phyloP scores from a whole-genome alignment of 1,140 invertebrate species.

The Drosophila orosa region DNA sequence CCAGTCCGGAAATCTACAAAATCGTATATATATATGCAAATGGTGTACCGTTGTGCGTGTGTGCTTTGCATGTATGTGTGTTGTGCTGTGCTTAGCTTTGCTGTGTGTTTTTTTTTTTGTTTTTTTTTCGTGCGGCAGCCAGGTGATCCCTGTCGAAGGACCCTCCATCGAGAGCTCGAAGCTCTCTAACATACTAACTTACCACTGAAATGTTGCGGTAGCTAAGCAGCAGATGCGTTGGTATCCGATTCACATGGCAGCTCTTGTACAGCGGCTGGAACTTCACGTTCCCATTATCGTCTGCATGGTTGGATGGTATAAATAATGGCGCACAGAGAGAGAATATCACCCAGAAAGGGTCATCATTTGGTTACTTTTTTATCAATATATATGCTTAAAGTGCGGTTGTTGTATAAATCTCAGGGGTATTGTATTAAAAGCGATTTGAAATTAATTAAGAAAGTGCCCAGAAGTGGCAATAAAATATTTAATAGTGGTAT shows the following conservation, averaged over 20 bases:
- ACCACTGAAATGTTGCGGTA: constrained; percentile 86
- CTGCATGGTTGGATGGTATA: constrained; percentile 47
- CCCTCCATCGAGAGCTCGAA: constrained; percentile 39
- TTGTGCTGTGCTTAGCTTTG: constrained; percentile 43
- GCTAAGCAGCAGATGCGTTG: constrained; percentile 85
- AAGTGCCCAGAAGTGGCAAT: neutral
- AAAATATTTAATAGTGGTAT: neutral
- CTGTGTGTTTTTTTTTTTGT: constrained; percentile 13
- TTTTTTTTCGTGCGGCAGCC: constrained; percentile 57
- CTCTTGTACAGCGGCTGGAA: constrained; percentile 87
- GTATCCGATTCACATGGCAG: constrained; percentile 86
- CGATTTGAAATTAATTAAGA: neutral
- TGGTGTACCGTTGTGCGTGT: constrained; percentile 32
- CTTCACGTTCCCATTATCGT: constrained; percentile 83
- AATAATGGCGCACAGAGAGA: constrained; percentile 19
- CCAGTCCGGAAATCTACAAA: constrained; percentile 36
- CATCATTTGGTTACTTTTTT: neutral
- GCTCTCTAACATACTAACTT: constrained; percentile 78
- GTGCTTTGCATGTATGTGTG: constrained; percentile 34
- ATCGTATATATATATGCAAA: constrained; percentile 27
- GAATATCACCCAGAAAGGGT: constrained; percentile 24
- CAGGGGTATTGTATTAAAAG: neutral
- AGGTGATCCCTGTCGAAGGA: constrained; percentile 27
- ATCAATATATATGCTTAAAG: neutral
- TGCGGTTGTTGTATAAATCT: neutral